Conservation (phyloP, 2,888 invertebrate genomes). For the Aporophyla nigra region DNA sequence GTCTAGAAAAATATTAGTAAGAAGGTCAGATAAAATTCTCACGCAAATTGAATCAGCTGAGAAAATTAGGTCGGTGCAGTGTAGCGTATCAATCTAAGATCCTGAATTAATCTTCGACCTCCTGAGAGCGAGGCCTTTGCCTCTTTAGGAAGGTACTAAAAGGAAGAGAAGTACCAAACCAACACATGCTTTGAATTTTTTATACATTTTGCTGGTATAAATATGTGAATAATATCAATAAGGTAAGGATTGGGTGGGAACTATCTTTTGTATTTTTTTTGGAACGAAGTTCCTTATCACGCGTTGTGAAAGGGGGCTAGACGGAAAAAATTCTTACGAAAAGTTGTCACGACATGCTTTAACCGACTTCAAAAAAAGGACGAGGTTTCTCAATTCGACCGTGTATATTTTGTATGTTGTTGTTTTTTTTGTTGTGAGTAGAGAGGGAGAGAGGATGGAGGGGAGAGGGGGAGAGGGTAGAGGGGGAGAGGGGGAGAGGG, state of each 20-base stretch:
- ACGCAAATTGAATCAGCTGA: constrained; percentile 40
- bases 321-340: no score
- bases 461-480: no score
- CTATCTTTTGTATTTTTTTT: neutral
- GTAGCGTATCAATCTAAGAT: constrained; percentile 28
- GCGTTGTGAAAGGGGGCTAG: no score
- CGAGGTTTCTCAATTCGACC: no score
- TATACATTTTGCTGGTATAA: neutral
- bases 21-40: constrained; percentile 22
- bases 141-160: constrained; percentile 7
- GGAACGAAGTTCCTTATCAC: rapidly evolving
- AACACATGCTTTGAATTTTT: neutral
- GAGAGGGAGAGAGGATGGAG: no score
- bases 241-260: no score
- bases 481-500: no score
- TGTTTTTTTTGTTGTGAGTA: no score
- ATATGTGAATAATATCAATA: no score
- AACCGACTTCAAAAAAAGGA: no score
- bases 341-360: no score
- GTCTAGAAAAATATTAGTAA: constrained; percentile 5
- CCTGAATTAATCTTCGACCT: constrained; percentile 21
- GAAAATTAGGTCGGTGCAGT: constrained; percentile 39
- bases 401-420: no score
- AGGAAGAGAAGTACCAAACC: neutral
- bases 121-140: constrained; percentile 8